Conservation (phyloP, 2,113 vertebrate species). For the Gasterosteus nipponicus region DNA sequence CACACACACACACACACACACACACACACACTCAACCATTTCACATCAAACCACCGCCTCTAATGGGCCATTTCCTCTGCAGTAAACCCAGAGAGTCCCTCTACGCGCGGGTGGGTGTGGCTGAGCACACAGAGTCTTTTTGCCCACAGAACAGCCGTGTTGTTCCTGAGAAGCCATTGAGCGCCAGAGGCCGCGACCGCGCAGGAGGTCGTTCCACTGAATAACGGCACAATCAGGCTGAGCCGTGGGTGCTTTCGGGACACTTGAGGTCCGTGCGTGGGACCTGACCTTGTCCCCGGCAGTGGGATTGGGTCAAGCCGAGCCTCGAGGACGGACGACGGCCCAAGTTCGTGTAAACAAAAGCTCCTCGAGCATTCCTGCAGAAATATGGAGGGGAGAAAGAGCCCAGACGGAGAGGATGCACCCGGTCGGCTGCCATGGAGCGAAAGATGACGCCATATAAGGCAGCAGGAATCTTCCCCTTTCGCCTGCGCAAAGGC, state of each 20-base stretch:
- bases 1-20: not conserved
- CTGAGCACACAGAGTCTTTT: not conserved
- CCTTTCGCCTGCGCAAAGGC: not conserved
- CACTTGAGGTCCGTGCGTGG: no score
- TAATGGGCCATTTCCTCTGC: constrained; percentile 46
- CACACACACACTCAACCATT: not conserved
- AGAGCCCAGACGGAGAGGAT: not conserved
- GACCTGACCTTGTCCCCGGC: no score
- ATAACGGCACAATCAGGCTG: no score
- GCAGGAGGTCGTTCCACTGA: no score
- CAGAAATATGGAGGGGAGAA: constrained; percentile 17
- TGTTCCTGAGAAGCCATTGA: no score
- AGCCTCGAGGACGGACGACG: not conserved
- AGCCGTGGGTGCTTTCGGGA: no score
- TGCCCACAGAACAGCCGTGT: no score
- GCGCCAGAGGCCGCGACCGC: no score
- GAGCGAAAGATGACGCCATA: constrained; percentile 36
- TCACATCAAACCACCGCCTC: constrained; percentile 5
- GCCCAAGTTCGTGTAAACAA: constrained; percentile 40
- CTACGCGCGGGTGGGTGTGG: constrained; percentile 1
- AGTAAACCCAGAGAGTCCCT: not conserved
- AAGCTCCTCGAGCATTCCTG: constrained; percentile 19
- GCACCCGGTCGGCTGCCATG: not conserved
- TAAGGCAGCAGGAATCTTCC: constrained; percentile 43
- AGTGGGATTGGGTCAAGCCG: no score